Base-by-base conservation (phyloP, 2,888 invertebrate genomes). In the Epistrophella euchroma region DNA sequence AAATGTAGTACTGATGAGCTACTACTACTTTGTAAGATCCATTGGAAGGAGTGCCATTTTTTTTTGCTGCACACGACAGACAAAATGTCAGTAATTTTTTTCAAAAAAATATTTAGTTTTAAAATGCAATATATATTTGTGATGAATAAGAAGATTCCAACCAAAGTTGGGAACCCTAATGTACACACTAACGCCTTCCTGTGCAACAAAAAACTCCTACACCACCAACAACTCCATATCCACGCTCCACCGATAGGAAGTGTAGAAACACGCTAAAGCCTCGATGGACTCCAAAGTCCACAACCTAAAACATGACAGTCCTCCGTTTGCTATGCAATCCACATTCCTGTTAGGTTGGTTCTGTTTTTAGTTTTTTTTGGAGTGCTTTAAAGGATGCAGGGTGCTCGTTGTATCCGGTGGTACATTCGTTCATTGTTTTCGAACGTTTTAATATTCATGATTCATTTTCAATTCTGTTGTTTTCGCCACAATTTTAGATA, bases 381-480 rank as follows among this genome's bases (percentile, higher is more conserved):
- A 52, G 19, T 25, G 50, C 22, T 52, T 52, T 7, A 25, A 28
- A 52, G 25, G 15, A 15, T 28, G 28, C 28, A 50, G 50, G 47
- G 50, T 28, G 28, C 55, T n/a, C 28, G 3, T 17, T 5, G n/a
- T 17, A 32, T 55, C n/a, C 28, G 10, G n/a, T 25, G 25, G 25
- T 25, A 25, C 25, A 9, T 55, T n/a, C 52, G 22, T 25, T 52
- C 25, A 3, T 56, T 35, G 17, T 35, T 37, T 56, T 56, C 25
- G 9, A 28, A 28, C 35, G 35, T 25, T 35, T 56, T 58, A 50
- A 50, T 60, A 73, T 73, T 73, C 60, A 60, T 50, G 35, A 60
- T 50, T 73, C 72, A 60, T 72, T 72, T 72, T 72, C 47, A 32
- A 72, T 72, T 60, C 47, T 43, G 50, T 60, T 73, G 37, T 60